A percentile compares a stretch with the other conserved stretches of the same genome.
Conservation (phyloP, 2,797 vertebrate species). For the Sebastiscus tertius region DNA sequence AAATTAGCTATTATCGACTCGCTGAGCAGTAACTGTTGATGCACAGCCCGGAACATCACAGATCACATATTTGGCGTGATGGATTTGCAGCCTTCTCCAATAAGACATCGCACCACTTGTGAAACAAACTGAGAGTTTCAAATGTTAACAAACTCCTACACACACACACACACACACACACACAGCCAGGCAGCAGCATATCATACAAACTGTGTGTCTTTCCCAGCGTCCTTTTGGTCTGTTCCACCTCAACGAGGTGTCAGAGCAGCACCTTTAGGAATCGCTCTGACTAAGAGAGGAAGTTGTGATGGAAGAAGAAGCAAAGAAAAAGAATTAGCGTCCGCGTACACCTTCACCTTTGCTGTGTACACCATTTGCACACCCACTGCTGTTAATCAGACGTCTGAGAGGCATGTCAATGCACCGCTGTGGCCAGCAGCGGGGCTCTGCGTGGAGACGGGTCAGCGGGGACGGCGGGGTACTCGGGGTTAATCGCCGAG, state of each 20-base stretch:
- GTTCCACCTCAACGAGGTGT: constrained; percentile 27
- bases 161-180: constrained; percentile 67
- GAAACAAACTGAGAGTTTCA: constrained; percentile 75
- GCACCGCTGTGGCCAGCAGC: constrained; percentile 48
- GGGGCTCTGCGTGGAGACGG: constrained; percentile 50
- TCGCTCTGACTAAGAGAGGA: constrained; percentile 25
- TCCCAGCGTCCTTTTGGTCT: constrained; percentile 17
- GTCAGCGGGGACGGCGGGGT: constrained; percentile 57
- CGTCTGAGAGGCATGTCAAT: constrained; percentile 64
- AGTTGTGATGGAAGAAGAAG: constrained; percentile 17
- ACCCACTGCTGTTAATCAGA: constrained; percentile 78
- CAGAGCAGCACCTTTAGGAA: constrained; percentile 22
- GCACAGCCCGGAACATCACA: constrained; percentile 51
- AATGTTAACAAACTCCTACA: constrained; percentile 77
- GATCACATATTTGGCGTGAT: constrained; percentile 52
- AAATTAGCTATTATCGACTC: constrained; percentile 45
- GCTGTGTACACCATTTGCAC: constrained; percentile 56
- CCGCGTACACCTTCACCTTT: constrained; percentile 44
- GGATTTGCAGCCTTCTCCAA: constrained; percentile 53
- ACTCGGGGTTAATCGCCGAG: constrained; percentile 79
- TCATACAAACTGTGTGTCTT: constrained; percentile 31
- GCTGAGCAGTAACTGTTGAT: constrained; percentile 37
- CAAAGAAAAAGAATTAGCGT: constrained; percentile 24
- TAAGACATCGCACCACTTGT: constrained; percentile 70
- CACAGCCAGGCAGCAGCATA: constrained; percentile 46